Evolutionary conservation across 2,113 vertebrate species (phyloP), one percentile per base, ranked within the genome.

Genomic region (Piaya cayana): DNA sequence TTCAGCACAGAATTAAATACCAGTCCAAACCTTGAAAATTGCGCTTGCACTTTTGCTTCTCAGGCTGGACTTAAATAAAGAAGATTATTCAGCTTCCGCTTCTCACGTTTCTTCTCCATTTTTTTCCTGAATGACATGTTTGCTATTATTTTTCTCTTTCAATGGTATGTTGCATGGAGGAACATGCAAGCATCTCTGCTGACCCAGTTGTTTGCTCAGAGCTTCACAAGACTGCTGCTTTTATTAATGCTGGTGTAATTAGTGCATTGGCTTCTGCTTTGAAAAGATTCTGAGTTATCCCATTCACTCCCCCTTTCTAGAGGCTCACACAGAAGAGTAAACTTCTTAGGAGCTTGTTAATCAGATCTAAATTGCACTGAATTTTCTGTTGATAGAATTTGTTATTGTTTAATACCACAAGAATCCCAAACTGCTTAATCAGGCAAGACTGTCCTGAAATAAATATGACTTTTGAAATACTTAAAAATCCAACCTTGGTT

Each of bases 101-200:
- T 92, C 50, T 88, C 45, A 37, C 36, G 26, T 77, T 65, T 32
- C 34, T 88, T 71, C 27, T 90, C 19, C n/a, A 36, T 0, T 45
- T n/a, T 88, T 88, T 77, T 74, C 22, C 34, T 62, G 55, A 93
- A 81, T 27, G 34, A 63, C 74, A 37, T 42, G 8, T 52, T 88
- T 63, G 14, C 8, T 63, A 6, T n/a, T 75, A 27, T 34, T 83
- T 6, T 13, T 34, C 27, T 62, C 75, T 93, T 53, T 69, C 88
- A 42, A 2, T 50, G 17, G 5, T 2, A 1, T 17, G 15, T 55
- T 34, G n/a, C 58, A n/a, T n/a, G 32, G 59, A 63, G n/a, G 69
- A 60, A 43, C 19, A 22, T 0, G 0, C 50, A 50, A 64, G 19
- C 2, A 0, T 84, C 74, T 84, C 60, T 52, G 17, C 29, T 37